These are phyloP conservation scores for Dendrophyllia cribrosa DNA, from an alignment of 64 coral and sea anemone genomes.

Conservation along the genomic window DNA sequence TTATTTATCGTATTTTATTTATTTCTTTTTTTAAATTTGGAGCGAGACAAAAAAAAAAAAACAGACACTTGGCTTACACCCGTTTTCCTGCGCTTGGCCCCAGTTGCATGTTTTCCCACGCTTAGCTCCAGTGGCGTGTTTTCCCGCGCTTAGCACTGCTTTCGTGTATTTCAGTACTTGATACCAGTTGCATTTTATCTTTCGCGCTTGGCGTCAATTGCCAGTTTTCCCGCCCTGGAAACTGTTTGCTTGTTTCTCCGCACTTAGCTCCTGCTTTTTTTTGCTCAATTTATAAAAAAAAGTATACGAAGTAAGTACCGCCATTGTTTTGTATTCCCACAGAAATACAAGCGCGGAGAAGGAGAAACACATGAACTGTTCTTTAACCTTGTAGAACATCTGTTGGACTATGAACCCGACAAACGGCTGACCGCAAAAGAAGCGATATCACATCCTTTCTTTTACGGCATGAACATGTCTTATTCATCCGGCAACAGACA, in stretches of 20 bases:
- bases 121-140: neutral
- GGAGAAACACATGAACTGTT: slow-evolving; percentile 80
- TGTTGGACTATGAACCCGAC: slow-evolving; percentile 89
- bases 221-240: neutral
- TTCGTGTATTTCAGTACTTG: no score
- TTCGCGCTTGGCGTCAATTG: neutral
- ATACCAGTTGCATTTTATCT: neutral
- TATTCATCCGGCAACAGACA: slow-evolving; percentile 59
- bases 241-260: no score
- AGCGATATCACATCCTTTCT: slow-evolving; percentile 90
- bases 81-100: no score
- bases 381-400: slow-evolving; percentile 88
- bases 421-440: slow-evolving; percentile 80
- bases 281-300: no score
- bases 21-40: no score
- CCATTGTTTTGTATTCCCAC: slow-evolving; percentile 5
- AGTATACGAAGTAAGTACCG: no score
- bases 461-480: slow-evolving; percentile 62
- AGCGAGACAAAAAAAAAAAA: no score
- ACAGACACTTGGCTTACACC: no score
- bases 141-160: neutral
- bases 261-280: no score
- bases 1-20: no score
- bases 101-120: no score
- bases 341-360: slow-evolving; percentile 85